Evolutionary conservation across 1,140 invertebrate species (phyloP), one percentile per base, ranked within the genome.

Genomic region (Magallana angulata): DNA sequence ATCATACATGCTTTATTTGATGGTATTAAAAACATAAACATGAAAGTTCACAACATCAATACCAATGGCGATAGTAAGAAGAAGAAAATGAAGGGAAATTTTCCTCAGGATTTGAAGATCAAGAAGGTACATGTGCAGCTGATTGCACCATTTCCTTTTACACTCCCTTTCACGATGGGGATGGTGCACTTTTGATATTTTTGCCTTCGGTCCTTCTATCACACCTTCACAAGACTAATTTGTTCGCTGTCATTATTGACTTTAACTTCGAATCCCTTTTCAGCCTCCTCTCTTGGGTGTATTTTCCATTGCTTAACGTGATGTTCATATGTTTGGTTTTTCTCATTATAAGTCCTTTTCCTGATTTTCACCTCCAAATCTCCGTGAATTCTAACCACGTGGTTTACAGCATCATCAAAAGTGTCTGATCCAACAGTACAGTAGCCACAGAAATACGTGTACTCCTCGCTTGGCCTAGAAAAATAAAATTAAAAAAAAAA

Each of bases 261-360:
- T 30, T 76, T 76, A 11, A 76, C 68, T 9, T 36, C 36, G 12
- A 76, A 76, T 30, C 68, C 68, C 30, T 76, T 76, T 0, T 76
- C 68, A 24, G 68, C 18, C 11, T 76, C 68, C 12, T 76, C 68
- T 30, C 68, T 18, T 9, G 68, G 68, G 8, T 12, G 7, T 12
- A 76, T 76, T 3, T 76, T 76, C 68, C 68, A 76, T 4, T 76
- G 68, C 68, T 36, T 76, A 24, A 76, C 9, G 68, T 76, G 68
- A 8, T 76, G 68, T 30, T 76, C 68, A 12, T 11, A 76, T 11
- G 18, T 8, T 36, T 76, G 68, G 68, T 7, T 76, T 36, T 76
- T 76, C 30, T 76, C 68, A 12, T 76, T 76, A 76, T 12, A 76
- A 12, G 68, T 76, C 68, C 68, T 76, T 76, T 76, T 76, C 24